phyloP scores from a whole-genome alignment of 1,140 invertebrate genomes.

The Magallana angulata region DNA sequence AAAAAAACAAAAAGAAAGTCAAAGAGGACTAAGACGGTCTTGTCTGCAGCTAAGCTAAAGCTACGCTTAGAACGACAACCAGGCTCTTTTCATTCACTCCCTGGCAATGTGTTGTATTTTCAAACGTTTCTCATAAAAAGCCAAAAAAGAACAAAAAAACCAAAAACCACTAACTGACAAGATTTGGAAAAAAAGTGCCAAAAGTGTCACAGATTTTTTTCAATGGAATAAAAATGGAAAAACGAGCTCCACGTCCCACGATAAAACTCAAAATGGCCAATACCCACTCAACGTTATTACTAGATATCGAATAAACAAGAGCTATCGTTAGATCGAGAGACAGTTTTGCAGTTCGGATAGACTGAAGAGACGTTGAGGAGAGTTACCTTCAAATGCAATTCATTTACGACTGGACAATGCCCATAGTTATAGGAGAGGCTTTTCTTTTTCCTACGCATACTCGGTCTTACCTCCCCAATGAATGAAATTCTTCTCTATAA shows the following conservation, averaged over 20 bases:
- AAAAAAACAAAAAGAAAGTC: conserved; percentile 11
- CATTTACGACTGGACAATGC: not conserved
- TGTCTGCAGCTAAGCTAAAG: not conserved
- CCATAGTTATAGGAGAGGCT: not conserved
- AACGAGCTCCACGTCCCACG: not conserved
- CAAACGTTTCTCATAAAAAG: no score
- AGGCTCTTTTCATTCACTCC: no score
- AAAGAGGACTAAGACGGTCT: not conserved
- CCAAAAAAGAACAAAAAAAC: no score
- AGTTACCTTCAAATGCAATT: not conserved
- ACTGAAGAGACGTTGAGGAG: not conserved
- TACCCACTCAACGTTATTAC: not conserved
- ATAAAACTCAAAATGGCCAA: not conserved
- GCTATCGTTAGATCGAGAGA: not conserved
- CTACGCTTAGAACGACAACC: not conserved
- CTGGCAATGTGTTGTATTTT: no score
- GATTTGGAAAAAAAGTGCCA: not conserved
- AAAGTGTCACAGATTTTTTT: not conserved
- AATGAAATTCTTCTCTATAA: not conserved
- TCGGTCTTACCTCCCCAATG: not conserved
- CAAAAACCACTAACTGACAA: not conserved
- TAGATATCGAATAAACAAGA: not conserved
- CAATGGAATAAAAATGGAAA: not conserved
- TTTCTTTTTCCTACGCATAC: not conserved
- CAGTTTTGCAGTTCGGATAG: not conserved